Base-by-base conservation (phyloP, 2,113 vertebrate species). In the Forbesichthys agassizii region DNA sequence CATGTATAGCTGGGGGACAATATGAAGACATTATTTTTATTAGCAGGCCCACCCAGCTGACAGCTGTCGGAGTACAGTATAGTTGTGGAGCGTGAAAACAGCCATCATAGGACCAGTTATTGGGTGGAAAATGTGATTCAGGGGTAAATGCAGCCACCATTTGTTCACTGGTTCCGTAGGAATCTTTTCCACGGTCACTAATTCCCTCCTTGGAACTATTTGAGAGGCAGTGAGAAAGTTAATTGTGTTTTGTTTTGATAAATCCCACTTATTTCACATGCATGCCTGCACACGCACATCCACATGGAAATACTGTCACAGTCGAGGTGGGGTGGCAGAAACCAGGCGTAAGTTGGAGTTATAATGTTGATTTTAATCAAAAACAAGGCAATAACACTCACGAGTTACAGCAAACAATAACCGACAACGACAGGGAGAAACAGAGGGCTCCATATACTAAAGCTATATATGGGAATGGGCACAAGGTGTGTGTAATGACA, bases 161-260 rank as follows among this genome's bases (percentile, higher is more conserved):
- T 82, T 83, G 80, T 78, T 83, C 69, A 59, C 51, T 66, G 73
- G 70, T 58, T 79, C 84, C 76, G 59, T 71, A 61, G 67, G 76
- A 64, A 76, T 78, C 64, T 42, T 80, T 78, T 33, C 58, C 27
- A 10, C 3, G 3, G 12, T 18, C 18, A 5, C 58, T 80, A 80
- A 85, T 79, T 75, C 82, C 76, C 77, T 77, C 66, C 78, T 69
- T 59, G 79, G 84, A 86, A 83, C 86, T 74, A 78, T 84, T 83
- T 74, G 18, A 52, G 78, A 78, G 74, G 65, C 82, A 66, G 77
- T 69, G 66, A 83, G 56, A 74, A 74, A 85, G 77, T 78, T 85
- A 81, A 86, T 84, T 81, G 73, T 75, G 73, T 78, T 88, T 81
- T 82, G 81, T 85, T 72, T n/a, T 56, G 81, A 73, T 88, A 83